Evolutionary conservation across 2,888 invertebrate genomes (phyloP).

Genomic region (Trissoscelio sp.): DNA sequence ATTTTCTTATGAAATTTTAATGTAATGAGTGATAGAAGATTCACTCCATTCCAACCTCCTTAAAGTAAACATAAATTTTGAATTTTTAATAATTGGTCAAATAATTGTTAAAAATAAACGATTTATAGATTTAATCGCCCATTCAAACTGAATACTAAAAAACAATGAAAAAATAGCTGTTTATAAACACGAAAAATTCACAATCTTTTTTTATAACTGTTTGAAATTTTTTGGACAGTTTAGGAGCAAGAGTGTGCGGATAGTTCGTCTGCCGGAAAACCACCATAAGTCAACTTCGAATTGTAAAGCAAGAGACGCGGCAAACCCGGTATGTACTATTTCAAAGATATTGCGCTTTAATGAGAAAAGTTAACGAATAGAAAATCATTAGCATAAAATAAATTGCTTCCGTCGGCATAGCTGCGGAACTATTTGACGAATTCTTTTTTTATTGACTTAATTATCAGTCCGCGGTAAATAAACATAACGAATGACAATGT

Average conservation of each 20-base stretch:
- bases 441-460: constrained; percentile 42
- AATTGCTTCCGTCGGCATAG: constrained; percentile 24
- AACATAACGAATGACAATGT: constrained; percentile 30
- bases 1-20: no score
- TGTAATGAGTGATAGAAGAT: no score
- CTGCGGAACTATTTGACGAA: constrained; percentile 32
- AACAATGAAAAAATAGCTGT: background rate
- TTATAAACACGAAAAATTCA: background rate
- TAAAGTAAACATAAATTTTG: no score
- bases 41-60: no score
- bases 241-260: constrained; percentile 79
- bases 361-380: constrained; percentile 59
- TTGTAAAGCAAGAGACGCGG: constrained; percentile 74
- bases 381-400: constrained; percentile 62
- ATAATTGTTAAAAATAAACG: no score
- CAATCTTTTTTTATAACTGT: no score
- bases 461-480: constrained; percentile 23
- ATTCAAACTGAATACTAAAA: no score
- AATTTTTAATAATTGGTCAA: no score
- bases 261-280: constrained; percentile 78
- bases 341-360: constrained; percentile 50
- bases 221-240: no score
- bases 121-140: no score
- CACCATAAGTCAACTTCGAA: constrained; percentile 77
- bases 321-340: constrained; percentile 73